Conservation (phyloP, 2,113 vertebrate genomes). For the Sula dactylatra region DNA sequence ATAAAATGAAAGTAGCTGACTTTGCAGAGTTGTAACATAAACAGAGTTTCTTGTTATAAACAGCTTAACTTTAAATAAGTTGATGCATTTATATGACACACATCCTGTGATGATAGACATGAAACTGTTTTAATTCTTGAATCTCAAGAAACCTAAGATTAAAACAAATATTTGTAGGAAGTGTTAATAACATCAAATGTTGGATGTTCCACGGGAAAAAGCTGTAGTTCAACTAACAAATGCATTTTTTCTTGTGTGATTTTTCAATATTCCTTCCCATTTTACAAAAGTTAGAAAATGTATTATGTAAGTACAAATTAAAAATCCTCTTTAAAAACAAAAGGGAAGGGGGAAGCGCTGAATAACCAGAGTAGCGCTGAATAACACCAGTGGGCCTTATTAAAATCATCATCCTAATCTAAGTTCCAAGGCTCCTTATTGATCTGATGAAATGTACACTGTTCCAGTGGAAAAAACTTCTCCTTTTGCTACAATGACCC, state of each 20-base stretch:
- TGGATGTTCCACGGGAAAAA: not conserved
- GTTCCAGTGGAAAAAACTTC: not conserved
- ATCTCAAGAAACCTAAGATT: not conserved
- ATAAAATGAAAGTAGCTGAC: not conserved
- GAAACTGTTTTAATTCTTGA: not conserved
- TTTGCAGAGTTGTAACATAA: not conserved
- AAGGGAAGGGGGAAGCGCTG: fast-evolving
- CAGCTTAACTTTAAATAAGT: not conserved
- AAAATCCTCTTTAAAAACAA: not conserved
- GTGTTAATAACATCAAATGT: not conserved
- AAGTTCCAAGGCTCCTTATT: not conserved
- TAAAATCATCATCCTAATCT: not conserved
- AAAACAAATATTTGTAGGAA: not conserved
- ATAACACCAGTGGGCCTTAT: not conserved
- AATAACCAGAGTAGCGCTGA: not conserved
- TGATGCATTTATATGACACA: not conserved
- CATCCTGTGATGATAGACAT: not conserved
- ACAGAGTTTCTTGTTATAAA: not conserved
- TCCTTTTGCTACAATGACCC: not conserved
- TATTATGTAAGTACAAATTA: not conserved
- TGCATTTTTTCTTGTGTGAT: not conserved
- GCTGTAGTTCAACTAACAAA: not conserved
- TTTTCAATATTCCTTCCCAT: constrained; percentile 12
- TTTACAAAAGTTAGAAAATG: not conserved
- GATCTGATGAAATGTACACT: not conserved